phyloP scores from a whole-genome alignment of 2,888 invertebrate genomes.

The Ceriagrion tenellum region DNA sequence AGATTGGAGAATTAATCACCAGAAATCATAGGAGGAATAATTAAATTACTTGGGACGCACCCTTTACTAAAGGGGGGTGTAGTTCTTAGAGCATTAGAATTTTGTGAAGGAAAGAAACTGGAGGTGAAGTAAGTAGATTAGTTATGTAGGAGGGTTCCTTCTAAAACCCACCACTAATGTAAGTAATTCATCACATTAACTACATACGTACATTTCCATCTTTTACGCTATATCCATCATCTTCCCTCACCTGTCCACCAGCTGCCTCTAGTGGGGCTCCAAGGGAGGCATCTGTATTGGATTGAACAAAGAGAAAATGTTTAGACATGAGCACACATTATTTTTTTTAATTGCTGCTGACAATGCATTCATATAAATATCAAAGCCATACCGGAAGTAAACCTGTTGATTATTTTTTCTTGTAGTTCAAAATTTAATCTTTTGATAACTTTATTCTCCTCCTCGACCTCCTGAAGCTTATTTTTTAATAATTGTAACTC shows the following conservation, averaged over 20 bases:
- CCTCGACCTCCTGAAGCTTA: no score
- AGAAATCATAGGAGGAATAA: no score
- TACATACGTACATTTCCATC: background rate
- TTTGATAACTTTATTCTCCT: background rate
- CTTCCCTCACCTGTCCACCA: no score
- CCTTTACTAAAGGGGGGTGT: no score
- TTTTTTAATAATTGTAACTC: no score
- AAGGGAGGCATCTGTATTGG: background rate
- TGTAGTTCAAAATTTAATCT: background rate
- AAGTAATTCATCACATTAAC: background rate
- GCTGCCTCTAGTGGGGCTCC: no score
- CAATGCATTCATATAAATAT: background rate
- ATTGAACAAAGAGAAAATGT: background rate
- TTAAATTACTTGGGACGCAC: no score
- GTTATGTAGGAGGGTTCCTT: no score
- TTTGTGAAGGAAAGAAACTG: no score
- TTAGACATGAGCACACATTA: background rate
- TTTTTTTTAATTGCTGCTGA: background rate
- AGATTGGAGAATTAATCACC: no score
- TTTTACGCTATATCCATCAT: background rate
- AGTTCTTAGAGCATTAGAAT: no score
- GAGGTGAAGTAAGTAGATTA: no score
- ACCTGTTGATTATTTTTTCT: background rate
- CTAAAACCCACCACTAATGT: background rate
- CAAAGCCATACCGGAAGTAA: background rate